Evolutionary conservation across 2,113 vertebrate species (phyloP).

Genomic region (Hemiprocne comata): DNA sequence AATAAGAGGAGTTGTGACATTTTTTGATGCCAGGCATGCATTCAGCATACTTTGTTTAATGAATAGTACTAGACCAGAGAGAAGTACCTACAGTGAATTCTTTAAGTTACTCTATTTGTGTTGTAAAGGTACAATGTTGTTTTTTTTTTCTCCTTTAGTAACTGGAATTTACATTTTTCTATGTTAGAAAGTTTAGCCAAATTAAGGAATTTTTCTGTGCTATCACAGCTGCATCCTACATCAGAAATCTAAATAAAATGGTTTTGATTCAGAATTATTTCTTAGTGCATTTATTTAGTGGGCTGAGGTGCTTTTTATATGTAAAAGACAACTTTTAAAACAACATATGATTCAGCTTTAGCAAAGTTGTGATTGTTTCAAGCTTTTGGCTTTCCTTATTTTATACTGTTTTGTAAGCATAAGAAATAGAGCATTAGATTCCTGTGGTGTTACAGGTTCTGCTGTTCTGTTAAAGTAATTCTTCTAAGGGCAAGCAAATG

Average conservation of each 20-base stretch:
- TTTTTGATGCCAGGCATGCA: not conserved
- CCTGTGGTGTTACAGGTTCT: not conserved
- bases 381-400: not conserved
- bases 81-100: not conserved
- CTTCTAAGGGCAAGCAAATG: not conserved
- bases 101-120: not conserved
- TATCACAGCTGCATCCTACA: not conserved
- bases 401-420: not conserved
- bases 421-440: not conserved
- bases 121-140: not conserved
- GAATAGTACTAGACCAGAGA: not conserved
- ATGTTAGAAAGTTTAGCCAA: not conserved
- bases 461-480: not conserved
- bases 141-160: not conserved
- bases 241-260: not conserved
- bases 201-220: not conserved
- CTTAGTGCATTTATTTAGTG: not conserved
- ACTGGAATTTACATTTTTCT: not conserved
- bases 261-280: not conserved
- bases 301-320: not conserved
- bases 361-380: not conserved
- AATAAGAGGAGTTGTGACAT: not conserved
- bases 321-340: not conserved
- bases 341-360: not conserved
- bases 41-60: not conserved